phyloP scores from a whole-genome alignment of 2,888 invertebrate genomes.

The Catocala nupta region DNA sequence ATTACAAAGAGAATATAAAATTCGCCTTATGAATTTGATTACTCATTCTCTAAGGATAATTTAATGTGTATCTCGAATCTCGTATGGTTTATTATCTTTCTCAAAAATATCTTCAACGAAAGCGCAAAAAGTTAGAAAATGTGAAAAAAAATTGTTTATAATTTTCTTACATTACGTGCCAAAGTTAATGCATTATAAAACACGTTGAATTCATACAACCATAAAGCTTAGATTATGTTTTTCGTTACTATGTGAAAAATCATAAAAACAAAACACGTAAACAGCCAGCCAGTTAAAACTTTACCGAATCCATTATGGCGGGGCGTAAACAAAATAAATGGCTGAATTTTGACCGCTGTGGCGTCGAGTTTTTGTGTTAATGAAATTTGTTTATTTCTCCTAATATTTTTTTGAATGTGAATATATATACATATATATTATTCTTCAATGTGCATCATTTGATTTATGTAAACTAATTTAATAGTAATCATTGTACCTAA shows the following conservation, averaged over 20 bases:
- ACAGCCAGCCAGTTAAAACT: conserved; percentile 22
- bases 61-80: too few relatives aligned
- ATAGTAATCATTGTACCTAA: background rate
- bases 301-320: conserved; percentile 17
- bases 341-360: conserved; percentile 12
- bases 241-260: conserved; percentile 8
- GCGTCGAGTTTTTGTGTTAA: conserved; percentile 1
- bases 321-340: conserved; percentile 13
- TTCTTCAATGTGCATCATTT: too few relatives aligned
- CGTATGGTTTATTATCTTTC: too few relatives aligned
- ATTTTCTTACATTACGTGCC: too few relatives aligned
- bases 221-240: conserved; percentile 12
- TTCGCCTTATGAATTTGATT: too few relatives aligned
- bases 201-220: conserved; percentile 4
- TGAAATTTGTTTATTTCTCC: conserved; percentile 3
- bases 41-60: too few relatives aligned
- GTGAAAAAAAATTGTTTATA: too few relatives aligned
- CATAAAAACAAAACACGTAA: conserved; percentile 16
- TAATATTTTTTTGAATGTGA: background rate
- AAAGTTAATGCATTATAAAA: background rate
- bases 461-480: too few relatives aligned
- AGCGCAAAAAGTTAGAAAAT: too few relatives aligned
- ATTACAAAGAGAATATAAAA: too few relatives aligned
- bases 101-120: too few relatives aligned
- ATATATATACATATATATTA: too few relatives aligned